These are phyloP conservation scores for Aphis craccivora DNA, from an alignment of 1,140 invertebrate genomes.

Conservation along the genomic window DNA sequence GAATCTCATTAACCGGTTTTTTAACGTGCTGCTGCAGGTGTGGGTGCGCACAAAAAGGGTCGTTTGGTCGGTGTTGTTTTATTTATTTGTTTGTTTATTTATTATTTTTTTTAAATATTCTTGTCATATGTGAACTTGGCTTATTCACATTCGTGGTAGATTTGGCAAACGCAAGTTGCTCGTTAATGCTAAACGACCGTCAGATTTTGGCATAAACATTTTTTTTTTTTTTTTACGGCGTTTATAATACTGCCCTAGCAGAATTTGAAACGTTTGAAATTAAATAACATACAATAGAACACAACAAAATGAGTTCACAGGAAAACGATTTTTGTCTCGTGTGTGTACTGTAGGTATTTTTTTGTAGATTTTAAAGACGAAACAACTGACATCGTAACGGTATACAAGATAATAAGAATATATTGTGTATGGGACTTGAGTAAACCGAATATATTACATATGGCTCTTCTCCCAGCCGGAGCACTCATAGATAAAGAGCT, in stretches of 20 bases:
- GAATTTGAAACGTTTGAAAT: neutral
- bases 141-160: neutral
- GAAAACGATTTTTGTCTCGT: neutral
- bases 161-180: conserved; percentile 6
- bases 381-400: neutral
- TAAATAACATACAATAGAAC: neutral
- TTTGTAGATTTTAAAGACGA: neutral
- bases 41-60: neutral
- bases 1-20: conserved; percentile 8
- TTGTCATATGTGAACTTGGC: neutral
- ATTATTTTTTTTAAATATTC: neutral
- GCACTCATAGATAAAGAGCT: neutral
- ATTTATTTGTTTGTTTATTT: neutral
- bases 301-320: neutral
- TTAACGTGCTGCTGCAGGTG: neutral
- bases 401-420: neutral
- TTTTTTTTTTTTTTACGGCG: neutral
- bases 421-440: neutral
- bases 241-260: neutral
- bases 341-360: neutral
- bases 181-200: neutral
- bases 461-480: neutral
- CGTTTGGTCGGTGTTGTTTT: neutral
- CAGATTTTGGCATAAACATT: conserved; percentile 28
- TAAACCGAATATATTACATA: neutral